Percentiles rank a stretch among this genome's conserved stretches.
phyloP scores from a whole-genome alignment of 1,140 invertebrate species.

The Reticulitermes speratus region DNA sequence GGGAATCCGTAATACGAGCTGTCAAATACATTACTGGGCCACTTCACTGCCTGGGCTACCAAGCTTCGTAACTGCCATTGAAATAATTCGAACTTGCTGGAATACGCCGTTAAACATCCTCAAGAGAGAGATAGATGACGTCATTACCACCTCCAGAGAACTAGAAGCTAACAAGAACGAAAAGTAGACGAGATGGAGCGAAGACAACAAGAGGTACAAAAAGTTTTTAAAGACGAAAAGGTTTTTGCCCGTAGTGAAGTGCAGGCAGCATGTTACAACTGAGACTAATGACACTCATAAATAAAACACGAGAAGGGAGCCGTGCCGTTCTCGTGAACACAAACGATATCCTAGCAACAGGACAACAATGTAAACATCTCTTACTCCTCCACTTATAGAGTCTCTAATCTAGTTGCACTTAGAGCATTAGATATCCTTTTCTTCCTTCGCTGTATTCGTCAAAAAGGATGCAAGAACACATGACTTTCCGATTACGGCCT shows the following conservation, averaged over 20 bases:
- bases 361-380: too few relatives aligned
- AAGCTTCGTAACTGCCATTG: too few relatives aligned
- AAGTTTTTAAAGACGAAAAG: slow-evolving; percentile 13
- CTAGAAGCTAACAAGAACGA: not conserved
- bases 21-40: too few relatives aligned
- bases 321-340: not conserved
- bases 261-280: slow-evolving; percentile 5
- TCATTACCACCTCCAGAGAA: slow-evolving; percentile 1
- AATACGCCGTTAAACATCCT: not conserved
- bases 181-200: not conserved
- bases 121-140: not conserved
- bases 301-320: not conserved
- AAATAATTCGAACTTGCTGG: not conserved
- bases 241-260: not conserved
- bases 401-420: too few relatives aligned
- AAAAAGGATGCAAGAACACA: too few relatives aligned
- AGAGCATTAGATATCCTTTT: too few relatives aligned
- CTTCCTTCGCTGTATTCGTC: too few relatives aligned
- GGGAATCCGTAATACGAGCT: too few relatives aligned
- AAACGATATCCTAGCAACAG: too few relatives aligned
- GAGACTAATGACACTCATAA: slow-evolving; percentile 16
- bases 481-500: too few relatives aligned
- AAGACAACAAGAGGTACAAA: not conserved
- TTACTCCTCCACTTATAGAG: too few relatives aligned
- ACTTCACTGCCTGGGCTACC: too few relatives aligned